These are phyloP conservation scores for Hypomecis atomaria DNA, from an alignment of 2,888 invertebrate genomes.

Conservation along the genomic window DNA sequence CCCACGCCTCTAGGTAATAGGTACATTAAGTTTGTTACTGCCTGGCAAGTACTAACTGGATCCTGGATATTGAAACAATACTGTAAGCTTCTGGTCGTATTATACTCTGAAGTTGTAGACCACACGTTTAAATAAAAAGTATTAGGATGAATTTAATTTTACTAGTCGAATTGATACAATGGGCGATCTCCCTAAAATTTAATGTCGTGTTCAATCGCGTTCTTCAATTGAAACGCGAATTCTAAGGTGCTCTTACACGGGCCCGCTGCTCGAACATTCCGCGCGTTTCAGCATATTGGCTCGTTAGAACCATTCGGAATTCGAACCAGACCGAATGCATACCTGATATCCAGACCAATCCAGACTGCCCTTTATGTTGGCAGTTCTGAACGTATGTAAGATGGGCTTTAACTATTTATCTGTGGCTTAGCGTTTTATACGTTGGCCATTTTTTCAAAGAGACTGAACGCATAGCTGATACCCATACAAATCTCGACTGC, in stretches of 20 bases:
- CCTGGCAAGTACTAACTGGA: too few relatives aligned
- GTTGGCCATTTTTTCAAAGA: too few relatives aligned
- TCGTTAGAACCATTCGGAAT: constrained; percentile 61
- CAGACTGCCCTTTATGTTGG: background rate
- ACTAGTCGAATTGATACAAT: background rate
- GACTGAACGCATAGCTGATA: too few relatives aligned
- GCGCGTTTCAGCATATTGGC: constrained; percentile 67
- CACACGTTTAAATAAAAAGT: too few relatives aligned
- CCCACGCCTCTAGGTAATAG: too few relatives aligned
- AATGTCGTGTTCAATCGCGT: constrained; percentile 62
- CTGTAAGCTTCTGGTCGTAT: too few relatives aligned
- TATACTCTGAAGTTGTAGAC: too few relatives aligned
- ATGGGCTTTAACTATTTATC: background rate
- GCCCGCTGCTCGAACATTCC: constrained; percentile 37
- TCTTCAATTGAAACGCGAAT: constrained; percentile 55
- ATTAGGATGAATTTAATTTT: too few relatives aligned
- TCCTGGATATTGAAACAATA: background rate
- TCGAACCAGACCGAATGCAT: constrained; percentile 25
- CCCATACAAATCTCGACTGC: too few relatives aligned
- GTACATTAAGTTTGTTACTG: too few relatives aligned
- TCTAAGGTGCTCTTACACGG: constrained; percentile 23
- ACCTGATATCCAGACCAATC: background rate
- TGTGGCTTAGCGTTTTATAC: background rate
- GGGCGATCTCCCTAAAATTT: constrained; percentile 53
- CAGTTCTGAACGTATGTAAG: background rate